Evolutionary conservation across 2,113 vertebrate species (phyloP).

Genomic region (Labeo rohita): DNA sequence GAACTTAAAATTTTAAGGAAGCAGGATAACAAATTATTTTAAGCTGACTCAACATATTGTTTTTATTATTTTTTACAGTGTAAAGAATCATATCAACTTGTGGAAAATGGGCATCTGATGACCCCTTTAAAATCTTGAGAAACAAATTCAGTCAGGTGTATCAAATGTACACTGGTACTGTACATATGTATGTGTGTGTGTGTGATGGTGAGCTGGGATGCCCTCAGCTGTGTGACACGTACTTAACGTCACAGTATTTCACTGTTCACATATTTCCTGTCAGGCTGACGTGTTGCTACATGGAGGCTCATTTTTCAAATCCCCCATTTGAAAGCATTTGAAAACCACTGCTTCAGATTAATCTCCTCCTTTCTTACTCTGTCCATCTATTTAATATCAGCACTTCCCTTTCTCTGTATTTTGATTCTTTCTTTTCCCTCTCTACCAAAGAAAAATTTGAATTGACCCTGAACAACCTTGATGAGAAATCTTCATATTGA

Average conservation of each 20-base stretch:
- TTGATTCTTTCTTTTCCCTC: not conserved
- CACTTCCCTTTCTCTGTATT: not conserved
- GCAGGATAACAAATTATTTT: too few species aligned
- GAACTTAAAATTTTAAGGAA: too few species aligned
- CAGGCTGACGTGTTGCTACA: constrained; percentile 41
- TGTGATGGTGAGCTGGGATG: constrained; percentile 24
- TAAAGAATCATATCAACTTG: too few species aligned
- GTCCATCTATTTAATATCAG: constrained; percentile 12
- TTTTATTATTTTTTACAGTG: too few species aligned
- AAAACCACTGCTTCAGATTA: constrained; percentile 53
- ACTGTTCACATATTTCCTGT: constrained; percentile 50
- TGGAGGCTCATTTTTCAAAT: constrained; percentile 58
- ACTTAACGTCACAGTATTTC: constrained; percentile 48
- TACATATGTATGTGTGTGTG: not conserved
- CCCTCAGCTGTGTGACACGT: constrained; percentile 52
- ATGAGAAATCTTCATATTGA: not conserved
- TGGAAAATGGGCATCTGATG: too few species aligned
- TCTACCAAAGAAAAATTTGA: not conserved
- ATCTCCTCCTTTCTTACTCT: constrained; percentile 35
- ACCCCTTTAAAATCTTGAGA: not conserved
- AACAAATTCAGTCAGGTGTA: not conserved
- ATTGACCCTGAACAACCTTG: not conserved
- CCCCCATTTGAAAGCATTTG: constrained; percentile 29
- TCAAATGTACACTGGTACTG: not conserved
- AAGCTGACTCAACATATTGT: too few species aligned